Conservation (phyloP, 1,140 invertebrate species). For the Saccostrea glomerata region DNA sequence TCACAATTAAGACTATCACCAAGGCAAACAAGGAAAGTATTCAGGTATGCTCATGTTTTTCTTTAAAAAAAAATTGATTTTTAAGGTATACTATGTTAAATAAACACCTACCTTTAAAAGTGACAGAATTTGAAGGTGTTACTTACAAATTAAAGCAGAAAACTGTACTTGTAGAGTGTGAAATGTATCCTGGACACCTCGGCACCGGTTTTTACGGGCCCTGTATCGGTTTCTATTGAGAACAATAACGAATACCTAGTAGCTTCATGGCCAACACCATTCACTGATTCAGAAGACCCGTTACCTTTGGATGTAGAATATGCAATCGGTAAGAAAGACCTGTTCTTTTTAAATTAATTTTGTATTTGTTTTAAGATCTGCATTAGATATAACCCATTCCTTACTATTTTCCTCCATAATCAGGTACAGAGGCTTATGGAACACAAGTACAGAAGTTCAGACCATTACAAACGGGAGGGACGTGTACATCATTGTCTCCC, state of each 20-base stretch:
- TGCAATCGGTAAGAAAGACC: conserved; percentile 46
- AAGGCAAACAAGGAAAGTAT: conserved; percentile 52
- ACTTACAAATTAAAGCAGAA: too few species aligned
- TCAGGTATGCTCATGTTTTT: conserved; percentile 41
- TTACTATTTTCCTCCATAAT: background rate
- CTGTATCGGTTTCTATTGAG: conserved; percentile 29
- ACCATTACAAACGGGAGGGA: conserved; percentile 30
- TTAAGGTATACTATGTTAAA: too few species aligned
- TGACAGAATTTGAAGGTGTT: background rate
- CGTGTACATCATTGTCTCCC: conserved; percentile 36
- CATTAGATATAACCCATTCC: background rate
- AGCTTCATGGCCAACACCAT: conserved; percentile 43
- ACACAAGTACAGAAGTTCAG: conserved; percentile 16
- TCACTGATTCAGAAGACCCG: conserved; percentile 51
- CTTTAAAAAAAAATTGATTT: background rate
- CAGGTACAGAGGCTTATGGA: background rate
- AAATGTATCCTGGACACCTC: conserved; percentile 52
- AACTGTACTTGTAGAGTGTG: conserved; percentile 44
- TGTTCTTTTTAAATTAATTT: too few species aligned
- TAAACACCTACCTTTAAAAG: background rate
- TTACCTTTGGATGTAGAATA: conserved; percentile 45
- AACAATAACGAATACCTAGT: conserved; percentile 40
- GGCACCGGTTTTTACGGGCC: conserved; percentile 46
- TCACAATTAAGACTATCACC: conserved; percentile 59
- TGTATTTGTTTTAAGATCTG: background rate